A percentile compares a stretch with the other conserved stretches of the same genome.
phyloP scores from a whole-genome alignment of 1,140 invertebrate species.

The Drosophila nigrodunni region DNA sequence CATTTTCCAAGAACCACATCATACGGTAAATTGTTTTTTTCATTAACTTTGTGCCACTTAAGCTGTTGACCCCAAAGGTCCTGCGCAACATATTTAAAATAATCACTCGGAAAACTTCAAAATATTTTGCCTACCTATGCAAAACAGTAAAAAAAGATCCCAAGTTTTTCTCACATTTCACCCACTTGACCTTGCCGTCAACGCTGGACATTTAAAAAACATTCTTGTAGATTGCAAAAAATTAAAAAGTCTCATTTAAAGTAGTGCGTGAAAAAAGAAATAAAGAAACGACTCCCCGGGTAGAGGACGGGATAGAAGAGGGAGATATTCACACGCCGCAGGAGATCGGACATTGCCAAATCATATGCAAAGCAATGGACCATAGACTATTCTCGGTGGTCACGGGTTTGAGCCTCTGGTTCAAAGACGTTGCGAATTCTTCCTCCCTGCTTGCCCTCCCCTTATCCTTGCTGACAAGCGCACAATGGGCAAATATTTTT shows the following conservation, averaged over 20 bases:
- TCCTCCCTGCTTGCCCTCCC: constrained; percentile 1
- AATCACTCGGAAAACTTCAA: constrained; percentile 39
- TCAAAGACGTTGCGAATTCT: constrained; percentile 38
- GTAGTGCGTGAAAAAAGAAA: constrained; percentile 35
- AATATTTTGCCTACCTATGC: constrained; percentile 45
- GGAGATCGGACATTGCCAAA: constrained; percentile 23
- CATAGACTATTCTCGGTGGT: constrained; percentile 27
- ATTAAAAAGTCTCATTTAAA: constrained; percentile 54
- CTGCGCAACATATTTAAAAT: constrained; percentile 27
- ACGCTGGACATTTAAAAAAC: constrained; percentile 44
- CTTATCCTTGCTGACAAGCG: constrained; percentile 45
- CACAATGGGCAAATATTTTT: constrained; percentile 55
- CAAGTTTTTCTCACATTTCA: constrained; percentile 48
- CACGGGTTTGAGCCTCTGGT: constrained; percentile 30
- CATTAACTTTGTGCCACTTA: constrained; percentile 4
- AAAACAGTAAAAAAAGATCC: constrained; percentile 31
- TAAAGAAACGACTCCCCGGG: constrained; percentile 3
- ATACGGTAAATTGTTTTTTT: neutral
- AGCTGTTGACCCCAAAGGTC: constrained; percentile 41
- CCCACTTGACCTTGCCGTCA: constrained; percentile 53
- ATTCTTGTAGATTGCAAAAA: constrained; percentile 37
- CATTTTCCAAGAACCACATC: neutral
- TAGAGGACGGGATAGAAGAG: neutral
- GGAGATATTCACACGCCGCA: constrained; percentile 49
- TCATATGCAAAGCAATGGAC: constrained; percentile 46